Evolutionary conservation across 2,113 vertebrate species (phyloP).

Genomic region (Notechis scutatus): DNA sequence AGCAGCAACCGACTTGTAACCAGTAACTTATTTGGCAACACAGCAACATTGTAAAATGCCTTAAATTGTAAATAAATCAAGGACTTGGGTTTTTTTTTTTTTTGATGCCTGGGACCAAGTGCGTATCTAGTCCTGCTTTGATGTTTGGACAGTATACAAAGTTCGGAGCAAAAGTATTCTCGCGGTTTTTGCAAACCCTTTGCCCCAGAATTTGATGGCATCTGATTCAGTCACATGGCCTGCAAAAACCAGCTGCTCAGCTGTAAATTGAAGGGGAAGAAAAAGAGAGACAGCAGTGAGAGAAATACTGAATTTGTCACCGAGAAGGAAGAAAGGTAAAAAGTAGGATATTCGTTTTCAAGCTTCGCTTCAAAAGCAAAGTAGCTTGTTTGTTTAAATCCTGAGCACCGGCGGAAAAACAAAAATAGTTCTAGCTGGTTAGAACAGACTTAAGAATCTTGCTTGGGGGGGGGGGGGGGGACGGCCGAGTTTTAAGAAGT

Average conservation of each 20-base stretch:
- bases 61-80: constrained; percentile 54
- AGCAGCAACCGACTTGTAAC: constrained; percentile 64
- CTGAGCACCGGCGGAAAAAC: constrained; percentile 52
- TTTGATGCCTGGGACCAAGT: constrained; percentile 55
- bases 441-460: constrained; percentile 13
- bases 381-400: constrained; percentile 51
- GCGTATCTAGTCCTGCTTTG: constrained; percentile 21
- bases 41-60: constrained; percentile 56
- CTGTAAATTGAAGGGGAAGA: constrained; percentile 36
- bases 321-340: not conserved
- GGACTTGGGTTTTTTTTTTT: constrained; percentile 6
- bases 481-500: constrained; percentile 17
- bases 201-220: constrained; percentile 45
- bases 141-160: constrained; percentile 52
- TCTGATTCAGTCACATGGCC: constrained; percentile 7
- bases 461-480: not conserved
- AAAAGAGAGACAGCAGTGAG: not conserved
- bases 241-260: constrained; percentile 45
- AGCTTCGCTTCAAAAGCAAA: constrained; percentile 47
- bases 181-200: constrained; percentile 9
- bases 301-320: constrained; percentile 32
- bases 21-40: constrained; percentile 70
- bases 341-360: constrained; percentile 1
- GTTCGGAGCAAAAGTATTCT: constrained; percentile 17
- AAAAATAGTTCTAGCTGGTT: constrained; percentile 42